Evolutionary conservation across 2,888 invertebrate species (phyloP).

Genomic region (Aphodius granarius): DNA sequence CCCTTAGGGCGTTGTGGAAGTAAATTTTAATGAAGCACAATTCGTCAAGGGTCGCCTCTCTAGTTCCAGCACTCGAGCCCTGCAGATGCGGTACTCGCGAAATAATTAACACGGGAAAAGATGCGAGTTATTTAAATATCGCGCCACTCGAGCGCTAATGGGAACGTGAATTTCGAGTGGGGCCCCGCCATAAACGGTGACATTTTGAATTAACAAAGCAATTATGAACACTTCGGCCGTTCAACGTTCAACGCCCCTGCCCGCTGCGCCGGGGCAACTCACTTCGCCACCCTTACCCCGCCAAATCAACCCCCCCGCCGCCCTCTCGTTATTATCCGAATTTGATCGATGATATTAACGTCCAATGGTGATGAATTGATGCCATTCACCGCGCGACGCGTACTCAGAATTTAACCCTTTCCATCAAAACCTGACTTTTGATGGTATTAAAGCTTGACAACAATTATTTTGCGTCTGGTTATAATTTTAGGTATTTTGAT

Average conservation of each 20-base stretch:
- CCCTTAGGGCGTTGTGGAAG: neutral
- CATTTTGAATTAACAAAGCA: slow-evolving; percentile 15
- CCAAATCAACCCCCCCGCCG: neutral
- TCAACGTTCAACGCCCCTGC: neutral
- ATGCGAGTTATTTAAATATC: slow-evolving; percentile 35
- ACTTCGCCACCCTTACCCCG: neutral
- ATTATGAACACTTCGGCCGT: slow-evolving; percentile 8
- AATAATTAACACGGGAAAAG: slow-evolving; percentile 35
- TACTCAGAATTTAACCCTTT: neutral
- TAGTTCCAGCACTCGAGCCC: neutral
- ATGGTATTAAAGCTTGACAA: neutral
- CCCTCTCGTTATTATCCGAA: slow-evolving; percentile 8
- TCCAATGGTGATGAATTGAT: slow-evolving; percentile 10
- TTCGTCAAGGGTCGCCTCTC: slow-evolving; percentile 32
- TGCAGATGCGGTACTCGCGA: slow-evolving; percentile 22
- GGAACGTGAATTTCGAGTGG: slow-evolving; percentile 30
- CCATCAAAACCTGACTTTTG: neutral
- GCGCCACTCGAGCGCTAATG: slow-evolving; percentile 25
- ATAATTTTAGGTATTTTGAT: too few species aligned
- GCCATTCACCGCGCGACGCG: neutral
- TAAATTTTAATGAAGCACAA: slow-evolving; percentile 38
- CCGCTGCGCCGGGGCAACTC: too few species aligned
- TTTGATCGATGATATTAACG: slow-evolving; percentile 15
- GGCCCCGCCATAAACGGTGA: slow-evolving; percentile 15
- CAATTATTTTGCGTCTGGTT: neutral